Base-by-base conservation (phyloP, 2,797 vertebrate genomes). In the Diceros bicornis region DNA sequence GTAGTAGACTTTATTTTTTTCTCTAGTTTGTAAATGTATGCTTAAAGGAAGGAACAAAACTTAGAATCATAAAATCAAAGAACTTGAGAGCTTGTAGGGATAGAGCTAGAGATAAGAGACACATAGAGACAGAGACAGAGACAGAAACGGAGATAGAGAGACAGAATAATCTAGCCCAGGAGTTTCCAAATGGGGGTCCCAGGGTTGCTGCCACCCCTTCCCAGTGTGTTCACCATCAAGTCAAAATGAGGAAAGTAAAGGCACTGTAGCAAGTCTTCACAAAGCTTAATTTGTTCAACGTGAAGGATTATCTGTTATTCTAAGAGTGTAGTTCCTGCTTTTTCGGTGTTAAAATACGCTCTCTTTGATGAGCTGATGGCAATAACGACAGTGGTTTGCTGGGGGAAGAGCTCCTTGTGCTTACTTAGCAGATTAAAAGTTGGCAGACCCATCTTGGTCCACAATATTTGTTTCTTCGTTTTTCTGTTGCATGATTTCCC, bases 51-150 rank as follows among this genome's bases (percentile, higher is more conserved):
- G 29, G 20, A 55, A 77, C 29, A 87, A 92, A 85, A 94, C 29
- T 87, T 79, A 62, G n/a, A 91, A 61, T 85, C 21, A 55, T 37
- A 92, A 89, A 92, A 72, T 82, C 50, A 88, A 96, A 89, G 27
- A 85, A 71, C 14, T 79, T 89, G 64, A 95, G 64, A 90, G 27
- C 4, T 91, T 71, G 6, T 6, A 34, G 61, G 11, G 34, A 9
- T 1, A 66, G 61, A 25, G 34, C 27, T 2, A 61, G 34, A 41
- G n/a, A 34, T 47, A 41, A 41, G 41, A 41, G 41, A 41, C 41
- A 41, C 41, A 9, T 12, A 50, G 47, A 50, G 47, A 9, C 47
- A 52, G 50, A 32, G 7, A 82, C 17, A 77, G 41, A 41, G 6
- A 16, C 0, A 77, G 47, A 61, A 12, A 29, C 4, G 44, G 44